Conservation (phyloP, 1,140 invertebrate genomes). For the Bursaphelenchus mucronatus region DNA sequence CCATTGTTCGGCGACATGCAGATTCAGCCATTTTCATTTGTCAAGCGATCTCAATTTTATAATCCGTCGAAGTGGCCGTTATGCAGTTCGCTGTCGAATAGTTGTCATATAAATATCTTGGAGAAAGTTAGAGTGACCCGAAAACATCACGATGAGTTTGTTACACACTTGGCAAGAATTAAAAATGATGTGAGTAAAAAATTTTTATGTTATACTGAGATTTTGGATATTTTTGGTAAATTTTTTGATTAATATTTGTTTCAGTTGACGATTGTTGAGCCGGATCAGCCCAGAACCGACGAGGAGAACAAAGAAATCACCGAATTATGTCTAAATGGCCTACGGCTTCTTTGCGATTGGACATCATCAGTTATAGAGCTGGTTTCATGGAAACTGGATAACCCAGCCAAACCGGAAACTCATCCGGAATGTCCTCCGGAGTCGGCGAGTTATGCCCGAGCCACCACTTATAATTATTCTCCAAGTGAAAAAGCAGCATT, state of each 20-base stretch:
- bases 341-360: slow-evolving; percentile 92
- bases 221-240: slow-evolving; percentile 5
- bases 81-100: slow-evolving; percentile 68
- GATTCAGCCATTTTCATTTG: slow-evolving; percentile 96
- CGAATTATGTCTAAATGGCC: slow-evolving; percentile 81
- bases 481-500: slow-evolving; percentile 95
- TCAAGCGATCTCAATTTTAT: slow-evolving; percentile 88
- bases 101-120: slow-evolving; percentile 88
- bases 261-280: slow-evolving; percentile 52
- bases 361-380: slow-evolving; percentile 93
- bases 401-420: slow-evolving; percentile 93
- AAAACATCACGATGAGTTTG: slow-evolving; percentile 94
- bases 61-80: slow-evolving; percentile 87
- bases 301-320: slow-evolving; percentile 85
- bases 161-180: slow-evolving; percentile 88
- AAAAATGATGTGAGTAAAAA: slow-evolving; percentile 74
- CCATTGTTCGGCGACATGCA: slow-evolving; percentile 99
- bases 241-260: slow-evolving; percentile 26
- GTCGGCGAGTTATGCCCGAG: slow-evolving; percentile 91
- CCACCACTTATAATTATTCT: slow-evolving; percentile 94
- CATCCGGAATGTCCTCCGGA: slow-evolving; percentile 90
- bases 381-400: slow-evolving; percentile 69
- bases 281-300: slow-evolving; percentile 76
- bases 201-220: slow-evolving; percentile 19
- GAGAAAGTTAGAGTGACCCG: slow-evolving; percentile 87